Conservation (phyloP, 2,797 vertebrate species). For the Todus mexicanus region DNA sequence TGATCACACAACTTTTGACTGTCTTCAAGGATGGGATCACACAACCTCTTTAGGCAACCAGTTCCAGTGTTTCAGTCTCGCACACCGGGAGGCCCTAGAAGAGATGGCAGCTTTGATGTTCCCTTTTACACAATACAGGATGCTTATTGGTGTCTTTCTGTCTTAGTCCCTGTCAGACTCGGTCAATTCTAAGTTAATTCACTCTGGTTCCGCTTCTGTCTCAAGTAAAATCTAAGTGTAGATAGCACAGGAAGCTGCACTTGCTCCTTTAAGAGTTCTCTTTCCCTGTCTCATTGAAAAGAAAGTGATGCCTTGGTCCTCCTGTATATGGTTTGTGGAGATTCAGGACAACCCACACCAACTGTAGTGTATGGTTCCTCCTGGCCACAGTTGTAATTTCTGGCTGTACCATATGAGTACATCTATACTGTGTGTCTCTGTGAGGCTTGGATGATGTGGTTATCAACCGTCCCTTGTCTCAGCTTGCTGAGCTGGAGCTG, state of each 20-base stretch:
- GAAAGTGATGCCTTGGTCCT: not conserved
- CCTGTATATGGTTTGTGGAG: not conserved
- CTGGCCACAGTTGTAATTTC: not conserved
- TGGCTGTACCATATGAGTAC: not conserved
- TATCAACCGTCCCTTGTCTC: not conserved
- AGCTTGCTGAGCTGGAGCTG: not conserved
- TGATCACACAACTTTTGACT: not conserved
- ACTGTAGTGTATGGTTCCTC: not conserved
- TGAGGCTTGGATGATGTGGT: no score
- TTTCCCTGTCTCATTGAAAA: not conserved
- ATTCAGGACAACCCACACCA: not conserved
- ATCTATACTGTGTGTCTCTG: not conserved
- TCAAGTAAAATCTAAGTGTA: not conserved
- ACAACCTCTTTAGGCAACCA: not conserved
- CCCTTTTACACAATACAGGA: not conserved
- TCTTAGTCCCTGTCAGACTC: not conserved
- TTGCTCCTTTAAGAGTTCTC: not conserved
- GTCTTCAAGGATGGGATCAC: not conserved
- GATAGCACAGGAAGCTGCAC: not conserved
- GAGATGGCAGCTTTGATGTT: not conserved
- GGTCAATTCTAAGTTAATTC: not conserved
- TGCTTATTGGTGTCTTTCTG: not conserved
- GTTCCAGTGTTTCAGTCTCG: not conserved
- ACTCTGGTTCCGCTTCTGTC: not conserved
- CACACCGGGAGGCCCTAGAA: not conserved